Base-by-base conservation (phyloP, 2,797 vertebrate species). In the Triplophysa bombifrons region DNA sequence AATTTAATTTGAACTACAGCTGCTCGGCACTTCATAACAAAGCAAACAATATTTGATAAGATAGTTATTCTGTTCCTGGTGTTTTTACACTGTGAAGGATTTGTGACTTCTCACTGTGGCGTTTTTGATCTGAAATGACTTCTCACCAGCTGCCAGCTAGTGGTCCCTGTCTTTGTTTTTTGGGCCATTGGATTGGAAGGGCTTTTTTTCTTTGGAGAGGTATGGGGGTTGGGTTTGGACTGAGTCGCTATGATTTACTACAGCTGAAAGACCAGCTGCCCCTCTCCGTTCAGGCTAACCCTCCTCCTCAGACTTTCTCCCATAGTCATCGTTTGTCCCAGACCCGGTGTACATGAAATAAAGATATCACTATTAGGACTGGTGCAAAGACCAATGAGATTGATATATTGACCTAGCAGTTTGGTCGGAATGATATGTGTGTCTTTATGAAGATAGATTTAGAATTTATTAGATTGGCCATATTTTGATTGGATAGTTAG, bases 211-310 rank as follows among this genome's bases (percentile, higher is more conserved):
- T 73, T 87, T 78, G 85, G 70, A 41, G 85, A 80, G 84, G 86
- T 89, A 86, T 86, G 83, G 87, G 87, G 80, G 83, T 84, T 86
- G 85, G 85, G 86, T 66, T 53, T 82, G 48, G 77, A 63, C 95
- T 95, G 91, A 93, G 94, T 95, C 94, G 96, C 93, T 96, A 95
- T 98, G 96, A 98, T 98, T 98, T 98, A 97, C 95, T 95, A 95
- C 95, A 92, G 91, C 95, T 94, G 95, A 98, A 98, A 97, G 96
- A 98, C 97, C 98, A 99, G 97, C 98, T 98, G 98, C 97, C 96
- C 92, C 92, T 91, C 91, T 93, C 90, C 89, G 92, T 91, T 93
- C 90, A 90, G 84, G 83, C 89, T 89, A 85, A 85, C 68, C 80
- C 78, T 71, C 64, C 86, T 75, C 78, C 75, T 69, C 67, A 80